Conservation (phyloP, 2,797 vertebrate genomes). For the Orientallactaga sibirica region DNA sequence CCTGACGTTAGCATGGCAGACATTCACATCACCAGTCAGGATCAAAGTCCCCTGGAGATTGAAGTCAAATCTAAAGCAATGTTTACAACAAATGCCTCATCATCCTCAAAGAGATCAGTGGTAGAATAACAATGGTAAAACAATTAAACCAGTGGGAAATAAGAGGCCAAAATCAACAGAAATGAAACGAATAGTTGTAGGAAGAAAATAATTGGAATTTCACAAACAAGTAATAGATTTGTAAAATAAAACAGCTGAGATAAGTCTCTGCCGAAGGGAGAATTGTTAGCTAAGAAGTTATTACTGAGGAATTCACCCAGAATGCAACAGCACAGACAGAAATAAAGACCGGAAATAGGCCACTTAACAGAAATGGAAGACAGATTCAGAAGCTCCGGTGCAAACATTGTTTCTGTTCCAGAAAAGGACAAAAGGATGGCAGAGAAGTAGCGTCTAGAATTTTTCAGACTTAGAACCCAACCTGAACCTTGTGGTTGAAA, state of each 20-base stretch:
- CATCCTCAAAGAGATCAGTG: neutral
- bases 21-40: neutral
- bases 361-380: neutral
- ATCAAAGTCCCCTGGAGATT: conserved; percentile 2
- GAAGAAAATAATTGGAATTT: conserved; percentile 18
- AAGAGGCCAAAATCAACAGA: neutral
- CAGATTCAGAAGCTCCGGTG: neutral
- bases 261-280: neutral
- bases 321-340: neutral
- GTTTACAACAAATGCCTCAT: neutral
- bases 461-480: conserved; percentile 42
- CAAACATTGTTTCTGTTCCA: neutral
- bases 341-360: neutral
- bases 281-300: neutral
- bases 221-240: conserved; percentile 14
- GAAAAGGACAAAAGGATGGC: neutral
- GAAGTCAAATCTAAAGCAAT: conserved; percentile 9
- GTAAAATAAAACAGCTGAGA: neutral
- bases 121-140: neutral
- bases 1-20: neutral
- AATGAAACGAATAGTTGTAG: neutral
- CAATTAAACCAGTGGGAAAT: neutral
- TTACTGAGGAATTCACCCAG: neutral
- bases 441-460: conserved; percentile 2
- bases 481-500: neutral